These are phyloP conservation scores for Pseudonaja textilis DNA, from an alignment of 2,113 vertebrate species.

Conservation along the genomic window DNA sequence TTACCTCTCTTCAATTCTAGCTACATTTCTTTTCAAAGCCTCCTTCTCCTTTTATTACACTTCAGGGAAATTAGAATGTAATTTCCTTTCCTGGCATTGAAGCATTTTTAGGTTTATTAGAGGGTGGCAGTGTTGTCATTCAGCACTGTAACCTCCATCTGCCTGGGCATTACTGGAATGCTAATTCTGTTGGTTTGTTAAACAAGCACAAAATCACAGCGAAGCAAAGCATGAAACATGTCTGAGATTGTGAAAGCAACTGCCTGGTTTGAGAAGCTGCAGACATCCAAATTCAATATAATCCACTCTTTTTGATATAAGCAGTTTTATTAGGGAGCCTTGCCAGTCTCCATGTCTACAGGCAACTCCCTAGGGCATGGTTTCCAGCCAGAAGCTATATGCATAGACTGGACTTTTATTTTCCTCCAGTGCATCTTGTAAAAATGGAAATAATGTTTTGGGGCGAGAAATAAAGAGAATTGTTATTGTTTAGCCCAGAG, in stretches of 20 bases:
- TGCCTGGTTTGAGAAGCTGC: neutral
- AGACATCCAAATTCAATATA: conserved; percentile 11
- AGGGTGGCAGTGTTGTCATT: neutral
- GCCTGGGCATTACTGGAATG: neutral
- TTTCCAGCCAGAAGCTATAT: neutral
- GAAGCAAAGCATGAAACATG: neutral
- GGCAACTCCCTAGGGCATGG: neutral
- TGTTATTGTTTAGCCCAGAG: neutral
- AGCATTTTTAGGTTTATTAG: neutral
- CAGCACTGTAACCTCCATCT: neutral
- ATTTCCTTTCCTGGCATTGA: neutral
- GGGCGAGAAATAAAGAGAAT: neutral
- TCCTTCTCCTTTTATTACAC: neutral
- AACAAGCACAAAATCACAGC: conserved; percentile 11
- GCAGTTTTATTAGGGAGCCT: conserved; percentile 1
- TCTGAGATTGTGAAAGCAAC: neutral
- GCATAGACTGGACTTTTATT: neutral
- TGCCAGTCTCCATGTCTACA: neutral
- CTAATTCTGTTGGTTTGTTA: conserved; percentile 6
- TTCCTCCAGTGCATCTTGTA: neutral
- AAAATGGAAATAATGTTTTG: neutral
- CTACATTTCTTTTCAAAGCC: neutral
- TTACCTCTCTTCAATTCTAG: neutral
- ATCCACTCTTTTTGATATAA: conserved; percentile 6
- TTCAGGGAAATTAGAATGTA: neutral